Base-by-base conservation (phyloP, 2,113 vertebrate genomes). In the Chaetodon trifascialis region DNA sequence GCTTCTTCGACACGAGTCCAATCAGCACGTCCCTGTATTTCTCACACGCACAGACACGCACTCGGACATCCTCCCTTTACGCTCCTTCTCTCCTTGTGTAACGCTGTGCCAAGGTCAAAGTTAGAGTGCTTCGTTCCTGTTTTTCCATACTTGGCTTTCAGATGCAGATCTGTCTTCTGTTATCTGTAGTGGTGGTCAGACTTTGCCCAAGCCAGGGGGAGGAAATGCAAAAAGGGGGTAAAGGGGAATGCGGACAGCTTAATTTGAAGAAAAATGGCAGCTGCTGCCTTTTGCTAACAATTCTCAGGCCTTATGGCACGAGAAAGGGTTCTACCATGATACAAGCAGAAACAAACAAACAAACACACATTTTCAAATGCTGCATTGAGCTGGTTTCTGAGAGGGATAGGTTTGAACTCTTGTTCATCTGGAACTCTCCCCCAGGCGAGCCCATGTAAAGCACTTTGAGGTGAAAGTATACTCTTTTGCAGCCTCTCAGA, bases 101-200 rank as follows among this genome's bases (percentile, higher is more conserved):
- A 81, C 75, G 11, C 68, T n/a, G 78, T 70, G 72, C 70, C 85
- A 80, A 83, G 82, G 85, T 92, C 90, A 90, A 47, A 71, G 66
- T 82, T 75, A 19, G 67, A 80, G 62, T 52, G 60, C 47, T 71
- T 51, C 34, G 4, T 62, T 86, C 47, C 69, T 77, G 79, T 84
- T 88, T 87, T 90, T 90, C 75, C 62, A 4, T 67, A 74, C 64
- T 86, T 73, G 62, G n/a, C 54, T 84, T 59, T 84, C 56, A 83
- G 79, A 88, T 87, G 75, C 47, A 46, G 82, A 88, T 86, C 75
- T 72, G 44, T 84, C 77, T 75, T 72, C 25, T 79, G 67, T 86
- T 90, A 79, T 85, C 69, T 85, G 72, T n/a, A 16, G 63, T 49
- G 56, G 51, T 68, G 62, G 52, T 52, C 51, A 16, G 42, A 80